Evolutionary conservation across 2,797 vertebrate species (phyloP), one percentile per base, ranked within the genome.

Genomic region (Melanotaenia maccullochi): DNA sequence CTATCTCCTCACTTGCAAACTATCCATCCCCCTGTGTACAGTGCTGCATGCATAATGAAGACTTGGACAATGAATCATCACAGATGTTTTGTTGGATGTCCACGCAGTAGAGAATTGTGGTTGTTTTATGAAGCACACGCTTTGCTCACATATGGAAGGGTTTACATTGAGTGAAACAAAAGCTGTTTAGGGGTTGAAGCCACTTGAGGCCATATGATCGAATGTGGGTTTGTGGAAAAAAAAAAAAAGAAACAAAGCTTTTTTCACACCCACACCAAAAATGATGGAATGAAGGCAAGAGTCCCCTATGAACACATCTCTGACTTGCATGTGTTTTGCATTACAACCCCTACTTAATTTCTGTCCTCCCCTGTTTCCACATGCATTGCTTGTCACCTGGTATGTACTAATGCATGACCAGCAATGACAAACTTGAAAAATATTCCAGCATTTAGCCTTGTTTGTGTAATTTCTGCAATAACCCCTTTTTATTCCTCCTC

Each of bases 81-180:
- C 90, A 92, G 89, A 92, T 91, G 90, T 91, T 91, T 85, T 82
- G 73, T 70, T 89, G 79, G 73, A 87, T 16, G 30, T 75, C 65
- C 40, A 57, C 9, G 5, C 75, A 68, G 83, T 44, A 13, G 76
- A 83, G 86, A 73, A 57, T 79, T 86, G 71, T 12, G 82, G 67
- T 75, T 75, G 63, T 73, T 52, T 42, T 59, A 62, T 73, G 16
- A 75, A 73, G 75, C 75, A 73, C 71, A 74, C 81, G 84, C 87
- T 73, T 44, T 49, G 60, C 78, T 69, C 71, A 84, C 91, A 94
- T 82, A 87, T 85, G 87, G 91, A 91, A 90, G 77, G 78, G 78
- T 91, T 95, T 92, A 89, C 76, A 73, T 82, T 20, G 51, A 68
- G 69, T 40, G 2, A 65, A 68, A 65, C 55, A 32, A 74, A 79